Conservation (phyloP, 2,888 invertebrate species). For the Cantharis rufa region DNA sequence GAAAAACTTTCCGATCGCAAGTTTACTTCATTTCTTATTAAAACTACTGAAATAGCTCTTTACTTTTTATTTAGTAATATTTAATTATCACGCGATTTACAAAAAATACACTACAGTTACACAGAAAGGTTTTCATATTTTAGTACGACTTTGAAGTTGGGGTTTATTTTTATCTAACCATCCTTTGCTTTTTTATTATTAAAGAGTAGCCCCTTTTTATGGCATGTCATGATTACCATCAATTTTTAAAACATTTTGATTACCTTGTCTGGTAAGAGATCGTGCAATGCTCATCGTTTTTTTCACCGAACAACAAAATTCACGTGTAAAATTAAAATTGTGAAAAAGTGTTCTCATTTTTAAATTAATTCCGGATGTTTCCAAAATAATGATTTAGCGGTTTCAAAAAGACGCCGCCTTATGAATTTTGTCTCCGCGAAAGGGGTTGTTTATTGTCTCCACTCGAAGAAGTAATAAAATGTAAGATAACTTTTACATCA, state of each 20-base stretch:
- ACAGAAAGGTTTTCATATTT: neutral
- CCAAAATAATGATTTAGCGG: neutral
- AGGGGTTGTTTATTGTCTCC: neutral
- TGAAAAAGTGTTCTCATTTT: neutral
- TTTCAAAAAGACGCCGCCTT: neutral
- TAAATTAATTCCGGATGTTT: neutral
- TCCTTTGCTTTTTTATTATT: neutral
- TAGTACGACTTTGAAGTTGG: neutral
- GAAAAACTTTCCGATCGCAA: neutral
- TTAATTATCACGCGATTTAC: neutral
- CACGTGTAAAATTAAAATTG: neutral
- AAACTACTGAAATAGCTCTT: neutral
- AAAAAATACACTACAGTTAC: neutral
- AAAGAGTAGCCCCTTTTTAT: neutral
- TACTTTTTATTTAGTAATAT: neutral
- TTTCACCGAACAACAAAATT: neutral
- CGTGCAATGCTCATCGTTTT: neutral
- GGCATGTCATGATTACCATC: neutral
- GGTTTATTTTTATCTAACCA: neutral
- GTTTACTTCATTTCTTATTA: neutral
- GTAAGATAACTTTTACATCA: conserved; percentile 1
- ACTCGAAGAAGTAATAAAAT: neutral
- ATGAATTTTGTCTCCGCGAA: neutral
- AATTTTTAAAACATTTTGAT: neutral
- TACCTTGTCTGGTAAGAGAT: neutral